Evolutionary conservation across 1,140 invertebrate species (phyloP).

Genomic region (Mya arenaria): DNA sequence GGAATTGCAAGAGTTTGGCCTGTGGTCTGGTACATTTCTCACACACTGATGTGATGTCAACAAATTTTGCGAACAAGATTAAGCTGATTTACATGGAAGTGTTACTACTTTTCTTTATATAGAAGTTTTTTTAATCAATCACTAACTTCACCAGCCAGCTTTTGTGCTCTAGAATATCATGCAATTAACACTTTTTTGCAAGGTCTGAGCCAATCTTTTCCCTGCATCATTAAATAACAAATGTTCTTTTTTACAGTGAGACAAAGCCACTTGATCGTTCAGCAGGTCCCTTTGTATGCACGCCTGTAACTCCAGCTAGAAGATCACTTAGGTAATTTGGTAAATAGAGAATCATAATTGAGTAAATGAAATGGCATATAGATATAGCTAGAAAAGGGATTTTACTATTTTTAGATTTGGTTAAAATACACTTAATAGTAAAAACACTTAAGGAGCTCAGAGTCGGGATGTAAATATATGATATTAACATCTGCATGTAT

Average conservation of each 20-base stretch:
- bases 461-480: background rate
- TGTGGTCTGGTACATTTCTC: too few species aligned
- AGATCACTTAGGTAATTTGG: constrained; percentile 43
- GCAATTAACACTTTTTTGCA: background rate
- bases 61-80: too few species aligned
- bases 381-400: too few species aligned
- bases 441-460: background rate
- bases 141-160: background rate
- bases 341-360: too few species aligned
- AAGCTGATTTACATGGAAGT: too few species aligned
- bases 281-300: constrained; percentile 67
- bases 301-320: constrained; percentile 62
- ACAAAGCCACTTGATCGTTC: constrained; percentile 28
- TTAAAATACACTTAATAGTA: background rate
- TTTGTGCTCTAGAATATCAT: background rate
- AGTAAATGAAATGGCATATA: too few species aligned
- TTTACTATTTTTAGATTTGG: background rate
- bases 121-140: background rate
- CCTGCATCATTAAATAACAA: constrained; percentile 5
- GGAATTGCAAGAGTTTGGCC: too few species aligned
- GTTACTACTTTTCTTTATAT: too few species aligned
- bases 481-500: background rate
- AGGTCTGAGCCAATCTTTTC: too few species aligned
- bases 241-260: background rate
- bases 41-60: too few species aligned